Base-by-base conservation (phyloP, 1,140 invertebrate species). In the Asobara japonica region DNA sequence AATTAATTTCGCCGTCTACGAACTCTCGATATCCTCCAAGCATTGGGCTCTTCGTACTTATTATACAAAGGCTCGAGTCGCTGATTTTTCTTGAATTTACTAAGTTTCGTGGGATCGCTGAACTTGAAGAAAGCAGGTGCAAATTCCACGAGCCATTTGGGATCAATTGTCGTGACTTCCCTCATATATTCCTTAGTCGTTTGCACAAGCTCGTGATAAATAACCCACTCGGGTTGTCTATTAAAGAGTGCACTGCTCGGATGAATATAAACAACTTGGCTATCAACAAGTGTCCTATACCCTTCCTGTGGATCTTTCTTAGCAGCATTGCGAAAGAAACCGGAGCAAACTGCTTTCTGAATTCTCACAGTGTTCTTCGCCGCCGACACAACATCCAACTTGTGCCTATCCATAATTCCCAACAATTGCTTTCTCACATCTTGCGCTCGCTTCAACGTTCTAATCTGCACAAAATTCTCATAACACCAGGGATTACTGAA, bases 121-220 rank as follows among this genome's bases (percentile, higher is more conserved):
- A 99, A 98, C 86, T 97, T 97, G 89, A 99, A 99, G 89, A 99
- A 99, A 2, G 98, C 97, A 0, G 98, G 97, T 0, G 98, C 98
- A 87, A 98, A 99, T 85, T 99, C 98, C 1, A 99, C 97, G 22
- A 99, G 88, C 98, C 98, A 99, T 87, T 98, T 98, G 0, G 98
- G 97, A 89, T 99, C 98, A 48, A 99, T 99, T 0, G 97, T 96
- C 0, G 97, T 99, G 0, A 99, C 97, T 87, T 99, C 97, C 51
- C 98, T 90, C 98, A 99, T 99, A 82, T 99, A 99, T 86, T 99
- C 98, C 82, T 99, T 99, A 0, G 98, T 99, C 0, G 98, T 99
- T 86, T 99, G 94, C 0, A 99, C 97, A 64, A 99, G 86, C 86
- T 99, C 98, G 82, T 99, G 97, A 84, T 99, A 99, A 64, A 99